Conservation (phyloP, 2,888 invertebrate genomes). For the Pedicia rivosa region DNA sequence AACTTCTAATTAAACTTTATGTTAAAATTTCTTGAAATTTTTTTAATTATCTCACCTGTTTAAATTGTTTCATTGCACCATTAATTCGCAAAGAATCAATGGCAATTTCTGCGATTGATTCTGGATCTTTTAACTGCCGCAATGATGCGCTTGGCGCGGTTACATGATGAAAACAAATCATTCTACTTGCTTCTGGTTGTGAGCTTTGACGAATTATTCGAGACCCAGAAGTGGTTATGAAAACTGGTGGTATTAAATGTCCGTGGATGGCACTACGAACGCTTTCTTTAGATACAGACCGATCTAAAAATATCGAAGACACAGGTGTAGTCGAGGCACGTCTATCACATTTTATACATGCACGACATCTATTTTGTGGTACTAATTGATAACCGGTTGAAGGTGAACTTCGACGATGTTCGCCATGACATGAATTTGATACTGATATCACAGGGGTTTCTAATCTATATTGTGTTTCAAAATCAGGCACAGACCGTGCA, state of each 20-base stretch:
- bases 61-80: slow-evolving; percentile 91
- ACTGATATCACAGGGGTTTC: slow-evolving; percentile 38
- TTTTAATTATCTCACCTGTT: slow-evolving; percentile 88
- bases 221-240: slow-evolving; percentile 51
- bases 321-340: slow-evolving; percentile 68
- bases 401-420: slow-evolving; percentile 40
- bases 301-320: slow-evolving; percentile 58
- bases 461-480: slow-evolving; percentile 37
- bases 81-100: slow-evolving; percentile 91
- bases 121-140: slow-evolving; percentile 63
- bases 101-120: slow-evolving; percentile 87
- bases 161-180: slow-evolving; percentile 38
- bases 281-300: slow-evolving; percentile 72
- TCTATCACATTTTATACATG: slow-evolving; percentile 51
- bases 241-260: slow-evolving; percentile 50
- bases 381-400: slow-evolving; percentile 50
- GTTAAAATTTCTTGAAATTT: too few species aligned
- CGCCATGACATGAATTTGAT: slow-evolving; percentile 21
- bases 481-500: slow-evolving; percentile 30
- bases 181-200: slow-evolving; percentile 29
- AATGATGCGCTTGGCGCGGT: slow-evolving; percentile 70
- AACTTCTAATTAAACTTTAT: too few species aligned
- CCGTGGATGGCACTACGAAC: slow-evolving; percentile 28
- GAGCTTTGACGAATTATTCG: slow-evolving; percentile 61
- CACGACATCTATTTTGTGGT: slow-evolving; percentile 43